phyloP scores from a whole-genome alignment of 2,888 invertebrate species.

The Drosophila paracracens region DNA sequence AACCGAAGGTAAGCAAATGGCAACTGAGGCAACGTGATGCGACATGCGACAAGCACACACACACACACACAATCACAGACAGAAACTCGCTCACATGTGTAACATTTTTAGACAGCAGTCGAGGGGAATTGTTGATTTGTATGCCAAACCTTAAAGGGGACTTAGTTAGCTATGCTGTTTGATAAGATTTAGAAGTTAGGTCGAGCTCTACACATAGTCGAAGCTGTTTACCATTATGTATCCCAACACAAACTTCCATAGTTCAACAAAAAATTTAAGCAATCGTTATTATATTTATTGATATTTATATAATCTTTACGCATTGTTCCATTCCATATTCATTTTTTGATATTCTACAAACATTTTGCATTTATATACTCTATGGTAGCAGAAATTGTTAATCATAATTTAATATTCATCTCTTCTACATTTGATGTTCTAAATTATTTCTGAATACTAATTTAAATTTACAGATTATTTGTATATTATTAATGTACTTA shows the following conservation, averaged over 20 bases:
- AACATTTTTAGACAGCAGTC: constrained; percentile 40
- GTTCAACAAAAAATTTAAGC: neutral
- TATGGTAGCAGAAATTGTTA: neutral
- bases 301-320: neutral
- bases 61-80: neutral
- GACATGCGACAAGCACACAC: constrained; percentile 7
- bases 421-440: neutral
- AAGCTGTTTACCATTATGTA: neutral
- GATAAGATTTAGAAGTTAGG: neutral
- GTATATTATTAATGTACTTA: neutral
- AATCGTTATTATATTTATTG: neutral
- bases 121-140: constrained; percentile 55
- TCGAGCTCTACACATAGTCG: neutral
- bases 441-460: neutral
- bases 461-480: neutral
- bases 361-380: neutral
- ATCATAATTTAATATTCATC: neutral
- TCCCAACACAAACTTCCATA: neutral
- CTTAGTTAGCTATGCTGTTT: constrained; percentile 41
- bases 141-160: constrained; percentile 48
- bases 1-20: constrained; percentile 39
- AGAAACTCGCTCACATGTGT: neutral
- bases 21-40: constrained; percentile 19
- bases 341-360: neutral
- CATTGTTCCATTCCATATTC: neutral